Conservation (phyloP, 1,140 invertebrate species). For the Semibalanus balanoides region DNA sequence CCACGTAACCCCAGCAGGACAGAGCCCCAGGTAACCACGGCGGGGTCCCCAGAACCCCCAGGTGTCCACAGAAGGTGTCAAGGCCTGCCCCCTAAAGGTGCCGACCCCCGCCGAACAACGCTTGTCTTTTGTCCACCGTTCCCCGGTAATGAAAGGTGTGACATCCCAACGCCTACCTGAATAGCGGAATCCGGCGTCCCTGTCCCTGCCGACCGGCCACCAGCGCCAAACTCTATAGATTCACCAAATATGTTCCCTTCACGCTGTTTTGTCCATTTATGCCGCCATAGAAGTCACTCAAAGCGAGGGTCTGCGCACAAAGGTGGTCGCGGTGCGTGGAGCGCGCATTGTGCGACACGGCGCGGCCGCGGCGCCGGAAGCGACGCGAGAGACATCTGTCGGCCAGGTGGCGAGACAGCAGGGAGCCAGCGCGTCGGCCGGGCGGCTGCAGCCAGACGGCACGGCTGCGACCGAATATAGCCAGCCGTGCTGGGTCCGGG, state of each 20-base stretch:
- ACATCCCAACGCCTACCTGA: not conserved
- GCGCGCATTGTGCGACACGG: not conserved
- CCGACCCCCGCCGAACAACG: not conserved
- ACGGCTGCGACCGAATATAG: not conserved
- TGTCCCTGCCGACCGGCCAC: too few species aligned
- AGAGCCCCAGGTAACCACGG: not conserved
- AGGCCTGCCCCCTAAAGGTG: not conserved
- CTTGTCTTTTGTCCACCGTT: not conserved
- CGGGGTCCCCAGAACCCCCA: too few species aligned
- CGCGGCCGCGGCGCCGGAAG: not conserved
- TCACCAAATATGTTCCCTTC: slow-evolving; percentile 2
- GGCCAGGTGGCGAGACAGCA: not conserved
- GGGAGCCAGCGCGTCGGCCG: too few species aligned
- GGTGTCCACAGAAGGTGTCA: not conserved
- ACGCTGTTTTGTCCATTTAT: not conserved
- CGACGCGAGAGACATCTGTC: not conserved
- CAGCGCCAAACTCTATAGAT: not conserved
- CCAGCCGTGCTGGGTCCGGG: too few species aligned
- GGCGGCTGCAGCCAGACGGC: not conserved
- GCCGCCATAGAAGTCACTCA: not conserved
- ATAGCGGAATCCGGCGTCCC: not conserved
- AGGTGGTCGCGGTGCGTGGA: not conserved
- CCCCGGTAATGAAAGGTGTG: not conserved
- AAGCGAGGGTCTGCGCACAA: not conserved
- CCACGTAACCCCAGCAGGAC: not conserved